A percentile compares a stretch with the other conserved stretches of the same genome.
These are phyloP conservation scores for Halcyon leucocephala DNA, from an alignment of 2,797 vertebrate species.

Conservation along the genomic window DNA sequence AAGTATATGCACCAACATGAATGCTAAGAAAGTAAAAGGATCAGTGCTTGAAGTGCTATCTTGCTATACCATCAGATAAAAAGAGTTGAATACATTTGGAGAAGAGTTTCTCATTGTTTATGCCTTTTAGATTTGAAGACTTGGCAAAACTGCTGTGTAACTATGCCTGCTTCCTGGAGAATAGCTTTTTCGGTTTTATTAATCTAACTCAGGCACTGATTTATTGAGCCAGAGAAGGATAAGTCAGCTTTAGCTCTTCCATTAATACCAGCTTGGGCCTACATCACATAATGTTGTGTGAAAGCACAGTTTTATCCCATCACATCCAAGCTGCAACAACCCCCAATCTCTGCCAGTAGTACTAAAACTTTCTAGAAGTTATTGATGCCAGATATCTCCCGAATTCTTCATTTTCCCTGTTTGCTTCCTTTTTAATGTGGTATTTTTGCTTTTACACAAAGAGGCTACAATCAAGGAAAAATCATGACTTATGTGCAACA, in stretches of 20 bases:
- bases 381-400: background rate
- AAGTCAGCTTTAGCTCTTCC: slow-evolving; percentile 45
- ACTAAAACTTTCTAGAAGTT: background rate
- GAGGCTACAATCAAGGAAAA: background rate
- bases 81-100: background rate
- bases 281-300: background rate
- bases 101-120: slow-evolving; percentile 5
- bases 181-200: slow-evolving; percentile 29
- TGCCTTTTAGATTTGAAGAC: background rate
- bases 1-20: background rate
- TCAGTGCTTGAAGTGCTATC: background rate
- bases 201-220: slow-evolving; percentile 16
- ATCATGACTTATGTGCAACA: accelerated
- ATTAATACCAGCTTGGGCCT: slow-evolving; percentile 42
- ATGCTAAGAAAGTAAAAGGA: background rate
- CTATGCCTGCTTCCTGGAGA: background rate
- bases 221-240: slow-evolving; percentile 25
- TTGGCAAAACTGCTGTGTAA: slow-evolving; percentile 3
- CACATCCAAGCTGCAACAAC: background rate
- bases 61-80: background rate
- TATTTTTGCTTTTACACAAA: background rate
- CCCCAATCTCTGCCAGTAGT: background rate
- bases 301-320: slow-evolving; percentile 3
- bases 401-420: background rate
- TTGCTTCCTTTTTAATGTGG: background rate